Evolutionary conservation across 2,888 invertebrate genomes (phyloP).

Genomic region (Drosophila monieri): DNA sequence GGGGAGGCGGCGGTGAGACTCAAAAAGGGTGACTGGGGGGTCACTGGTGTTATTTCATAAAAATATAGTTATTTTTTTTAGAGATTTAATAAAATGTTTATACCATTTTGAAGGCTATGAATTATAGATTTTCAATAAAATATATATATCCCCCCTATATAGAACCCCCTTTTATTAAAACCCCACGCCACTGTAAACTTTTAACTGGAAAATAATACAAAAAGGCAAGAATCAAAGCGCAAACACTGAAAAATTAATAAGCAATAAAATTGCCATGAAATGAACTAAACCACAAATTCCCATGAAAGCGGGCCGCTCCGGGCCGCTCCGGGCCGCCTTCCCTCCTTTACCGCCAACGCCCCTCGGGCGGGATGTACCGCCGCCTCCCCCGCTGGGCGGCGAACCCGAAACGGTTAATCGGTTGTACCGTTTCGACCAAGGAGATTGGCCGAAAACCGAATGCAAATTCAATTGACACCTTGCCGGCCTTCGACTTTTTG

Average conservation of each 20-base stretch:
- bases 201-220: slow-evolving; percentile 18
- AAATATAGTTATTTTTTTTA: neutral
- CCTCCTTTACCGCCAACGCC: neutral
- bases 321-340: neutral
- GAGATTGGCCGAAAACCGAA: slow-evolving; percentile 38
- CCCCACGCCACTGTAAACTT: neutral
- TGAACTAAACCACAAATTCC: slow-evolving; percentile 81
- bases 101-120: too few relatives aligned
- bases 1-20: neutral
- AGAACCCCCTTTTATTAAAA: neutral
- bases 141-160: too few relatives aligned
- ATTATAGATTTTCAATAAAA: too few relatives aligned
- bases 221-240: slow-evolving; percentile 62
- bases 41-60: neutral
- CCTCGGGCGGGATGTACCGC: neutral
- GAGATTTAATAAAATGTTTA: too few relatives aligned
- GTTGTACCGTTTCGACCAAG: slow-evolving; percentile 43
- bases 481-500: slow-evolving; percentile 27
- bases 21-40: neutral
- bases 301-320: slow-evolving; percentile 76
- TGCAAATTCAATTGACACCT: slow-evolving; percentile 78
- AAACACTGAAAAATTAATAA: slow-evolving; percentile 82
- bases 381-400: neutral
- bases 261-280: slow-evolving; percentile 84
- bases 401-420: slow-evolving; percentile 61